Evolutionary conservation across 2,113 vertebrate genomes (phyloP).

Genomic region (Sarotherodon lohbergeri): DNA sequence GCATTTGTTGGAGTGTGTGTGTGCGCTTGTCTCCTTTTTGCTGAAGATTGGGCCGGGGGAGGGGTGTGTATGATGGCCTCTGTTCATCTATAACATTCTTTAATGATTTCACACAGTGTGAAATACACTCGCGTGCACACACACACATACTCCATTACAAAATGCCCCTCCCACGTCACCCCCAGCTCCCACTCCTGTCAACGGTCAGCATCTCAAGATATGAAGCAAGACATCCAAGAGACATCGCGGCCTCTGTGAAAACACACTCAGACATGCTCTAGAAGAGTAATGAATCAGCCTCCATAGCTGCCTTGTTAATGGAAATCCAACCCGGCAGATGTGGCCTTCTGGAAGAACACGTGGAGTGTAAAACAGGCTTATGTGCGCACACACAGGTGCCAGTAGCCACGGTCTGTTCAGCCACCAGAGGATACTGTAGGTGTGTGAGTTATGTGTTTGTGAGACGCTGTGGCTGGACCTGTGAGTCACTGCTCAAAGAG

Average conservation of each 20-base stretch:
- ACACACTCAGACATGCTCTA: background rate
- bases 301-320: conserved; percentile 39
- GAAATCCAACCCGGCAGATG: conserved; percentile 57
- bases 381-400: conserved; percentile 12
- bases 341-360: conserved; percentile 39
- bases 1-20: background rate
- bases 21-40: conserved; percentile 13
- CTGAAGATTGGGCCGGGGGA: background rate
- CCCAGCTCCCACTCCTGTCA: conserved; percentile 10
- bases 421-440: background rate
- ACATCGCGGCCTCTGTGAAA: conserved; percentile 12
- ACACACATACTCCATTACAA: background rate
- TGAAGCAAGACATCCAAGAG: conserved; percentile 15
- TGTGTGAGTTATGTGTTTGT: background rate
- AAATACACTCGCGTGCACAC: background rate
- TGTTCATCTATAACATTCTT: conserved; percentile 31
- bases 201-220: conserved; percentile 7
- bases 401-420: background rate
- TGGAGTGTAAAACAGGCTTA: conserved; percentile 41
- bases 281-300: conserved; percentile 24
- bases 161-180: background rate
- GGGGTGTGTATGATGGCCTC: background rate
- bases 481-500: background rate
- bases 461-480: background rate
- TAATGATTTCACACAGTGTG: conserved; percentile 7